Conservation (phyloP, 2,113 vertebrate genomes). For the Actinemys pallida region DNA sequence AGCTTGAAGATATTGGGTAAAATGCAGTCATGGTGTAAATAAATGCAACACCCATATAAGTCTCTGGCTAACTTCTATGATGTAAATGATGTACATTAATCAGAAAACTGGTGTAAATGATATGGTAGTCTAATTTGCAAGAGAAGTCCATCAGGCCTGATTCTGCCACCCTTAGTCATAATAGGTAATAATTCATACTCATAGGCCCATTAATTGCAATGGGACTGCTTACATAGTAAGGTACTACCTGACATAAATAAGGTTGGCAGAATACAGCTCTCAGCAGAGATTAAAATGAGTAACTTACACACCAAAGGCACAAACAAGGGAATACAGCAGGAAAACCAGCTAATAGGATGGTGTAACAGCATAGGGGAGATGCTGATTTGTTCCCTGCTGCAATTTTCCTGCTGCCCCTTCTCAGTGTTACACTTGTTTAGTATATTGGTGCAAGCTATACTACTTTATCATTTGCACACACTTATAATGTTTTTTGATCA, state of each 20-base stretch:
- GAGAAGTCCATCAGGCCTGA: neutral
- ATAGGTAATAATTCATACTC: too few species aligned
- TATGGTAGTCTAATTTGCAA: neutral
- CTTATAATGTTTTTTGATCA: neutral
- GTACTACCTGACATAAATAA: neutral
- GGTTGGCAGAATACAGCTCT: neutral
- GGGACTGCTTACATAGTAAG: neutral
- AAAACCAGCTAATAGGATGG: neutral
- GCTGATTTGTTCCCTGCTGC: neutral
- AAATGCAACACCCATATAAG: too few species aligned
- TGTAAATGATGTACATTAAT: neutral
- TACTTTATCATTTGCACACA: neutral
- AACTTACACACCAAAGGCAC: neutral
- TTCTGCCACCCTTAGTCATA: neutral
- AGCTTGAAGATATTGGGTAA: neutral
- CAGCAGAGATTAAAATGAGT: neutral
- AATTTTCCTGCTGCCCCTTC: neutral
- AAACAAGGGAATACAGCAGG: neutral
- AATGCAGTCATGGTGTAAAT: neutral
- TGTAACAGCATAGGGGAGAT: neutral
- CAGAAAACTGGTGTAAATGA: neutral
- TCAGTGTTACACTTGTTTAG: neutral
- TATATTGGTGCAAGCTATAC: neutral
- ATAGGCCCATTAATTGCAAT: neutral
- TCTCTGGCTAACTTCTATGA: neutral